phyloP scores from a whole-genome alignment of 2,797 vertebrate species.

The Aeoliscus strigatus region DNA sequence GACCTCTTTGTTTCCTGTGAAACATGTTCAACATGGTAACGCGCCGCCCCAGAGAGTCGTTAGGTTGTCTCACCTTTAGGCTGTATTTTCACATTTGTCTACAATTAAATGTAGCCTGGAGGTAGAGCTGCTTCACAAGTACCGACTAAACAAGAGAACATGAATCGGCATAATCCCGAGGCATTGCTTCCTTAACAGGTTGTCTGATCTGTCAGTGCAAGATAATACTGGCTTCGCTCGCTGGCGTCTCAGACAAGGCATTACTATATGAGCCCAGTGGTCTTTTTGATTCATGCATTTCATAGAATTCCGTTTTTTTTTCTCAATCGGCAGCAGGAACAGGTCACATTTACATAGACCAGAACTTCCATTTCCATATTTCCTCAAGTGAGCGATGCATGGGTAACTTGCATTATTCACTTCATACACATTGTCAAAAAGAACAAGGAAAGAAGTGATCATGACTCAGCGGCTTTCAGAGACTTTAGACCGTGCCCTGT shows the following conservation, averaged over 20 bases:
- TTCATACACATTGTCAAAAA: conserved; percentile 4
- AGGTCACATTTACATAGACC: conserved; percentile 28
- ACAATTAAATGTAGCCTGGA: conserved; percentile 68
- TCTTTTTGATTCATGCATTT: no score
- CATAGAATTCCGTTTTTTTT: no score
- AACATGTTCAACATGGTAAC: conserved; percentile 32
- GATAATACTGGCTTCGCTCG: no score
- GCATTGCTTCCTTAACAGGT: conserved; percentile 45
- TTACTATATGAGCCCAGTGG: no score
- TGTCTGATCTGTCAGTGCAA: conserved; percentile 43
- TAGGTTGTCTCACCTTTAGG: conserved; percentile 47
- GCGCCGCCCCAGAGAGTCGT: conserved; percentile 26
- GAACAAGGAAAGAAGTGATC: conserved; percentile 13
- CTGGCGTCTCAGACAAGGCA: no score
- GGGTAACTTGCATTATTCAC: conserved; percentile 9
- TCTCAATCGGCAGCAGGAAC: conserved; percentile 10
- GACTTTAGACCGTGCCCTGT: no score
- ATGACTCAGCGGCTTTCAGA: no score
- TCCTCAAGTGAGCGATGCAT: conserved; percentile 39
- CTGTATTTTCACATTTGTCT: conserved; percentile 63
- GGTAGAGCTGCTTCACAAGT: conserved; percentile 50
- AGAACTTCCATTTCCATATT: conserved; percentile 36
- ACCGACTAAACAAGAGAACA: conserved; percentile 51
- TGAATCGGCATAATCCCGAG: conserved; percentile 54
- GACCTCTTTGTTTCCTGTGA: conserved; percentile 6